A percentile compares a stretch with the other conserved stretches of the same genome.
These are phyloP conservation scores for Drosophila nikananu DNA, from an alignment of 1,140 invertebrate species.

Conservation along the genomic window DNA sequence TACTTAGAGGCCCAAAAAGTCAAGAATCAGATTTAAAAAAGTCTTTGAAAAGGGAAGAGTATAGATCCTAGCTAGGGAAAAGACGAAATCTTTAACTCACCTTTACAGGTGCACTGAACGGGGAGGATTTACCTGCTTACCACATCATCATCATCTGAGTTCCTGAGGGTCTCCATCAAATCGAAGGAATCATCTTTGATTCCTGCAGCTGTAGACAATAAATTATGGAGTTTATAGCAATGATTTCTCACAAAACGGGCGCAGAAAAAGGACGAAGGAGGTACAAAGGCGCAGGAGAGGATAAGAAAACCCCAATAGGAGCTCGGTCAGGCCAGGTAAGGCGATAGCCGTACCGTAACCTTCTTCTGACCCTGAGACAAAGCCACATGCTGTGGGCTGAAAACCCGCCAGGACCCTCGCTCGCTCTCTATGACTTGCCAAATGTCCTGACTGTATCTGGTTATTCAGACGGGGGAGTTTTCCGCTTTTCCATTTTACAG, in stretches of 20 bases:
- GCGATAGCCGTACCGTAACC: conserved; percentile 12
- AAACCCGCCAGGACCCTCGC: conserved; percentile 30
- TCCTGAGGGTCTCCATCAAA: conserved; percentile 31
- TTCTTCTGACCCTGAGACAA: conserved; percentile 60
- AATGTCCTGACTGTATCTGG: conserved; percentile 52
- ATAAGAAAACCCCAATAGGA: conserved; percentile 70
- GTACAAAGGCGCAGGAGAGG: conserved; percentile 32
- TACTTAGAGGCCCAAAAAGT: conserved; percentile 54
- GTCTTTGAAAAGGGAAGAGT: background rate
- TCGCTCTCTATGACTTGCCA: conserved; percentile 59
- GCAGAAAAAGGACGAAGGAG: conserved; percentile 53
- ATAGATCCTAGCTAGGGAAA: conserved; percentile 22
- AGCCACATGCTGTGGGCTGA: conserved; percentile 44
- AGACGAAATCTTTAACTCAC: conserved; percentile 46
- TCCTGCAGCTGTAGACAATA: conserved; percentile 69
- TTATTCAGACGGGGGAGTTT: conserved; percentile 31
- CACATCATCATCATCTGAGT: conserved; percentile 24
- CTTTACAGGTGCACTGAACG: conserved; percentile 56
- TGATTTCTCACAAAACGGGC: conserved; percentile 59
- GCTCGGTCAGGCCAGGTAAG: conserved; percentile 51
- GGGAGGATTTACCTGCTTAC: conserved; percentile 51
- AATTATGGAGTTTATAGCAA: conserved; percentile 74
- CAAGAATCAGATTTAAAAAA: conserved; percentile 25
- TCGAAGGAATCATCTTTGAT: conserved; percentile 35
- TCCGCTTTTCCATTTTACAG: conserved; percentile 58